A percentile compares a stretch with the other conserved stretches of the same genome.
Conservation (phyloP, 1,140 invertebrate species). For the Theocolax elegans region DNA sequence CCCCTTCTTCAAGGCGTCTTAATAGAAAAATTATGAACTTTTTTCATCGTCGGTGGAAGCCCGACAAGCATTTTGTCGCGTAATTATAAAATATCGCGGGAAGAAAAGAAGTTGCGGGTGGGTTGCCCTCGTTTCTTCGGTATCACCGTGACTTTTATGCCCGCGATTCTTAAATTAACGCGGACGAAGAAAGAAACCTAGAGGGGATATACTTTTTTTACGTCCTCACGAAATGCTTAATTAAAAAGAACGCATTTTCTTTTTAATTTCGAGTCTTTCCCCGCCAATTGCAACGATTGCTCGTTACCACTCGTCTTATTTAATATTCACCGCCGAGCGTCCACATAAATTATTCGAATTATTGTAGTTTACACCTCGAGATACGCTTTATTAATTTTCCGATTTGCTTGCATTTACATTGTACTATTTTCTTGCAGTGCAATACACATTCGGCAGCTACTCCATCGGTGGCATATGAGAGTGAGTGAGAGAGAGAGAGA, state of each 20-base stretch:
- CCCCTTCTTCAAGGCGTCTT: slow-evolving; percentile 47
- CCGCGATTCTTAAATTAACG: slow-evolving; percentile 23
- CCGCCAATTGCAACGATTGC: background rate
- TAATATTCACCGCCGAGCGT: no score
- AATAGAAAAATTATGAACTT: slow-evolving; percentile 69
- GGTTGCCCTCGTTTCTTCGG: background rate
- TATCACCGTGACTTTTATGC: background rate
- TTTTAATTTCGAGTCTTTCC: slow-evolving; percentile 15
- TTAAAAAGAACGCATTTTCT: slow-evolving; percentile 18
- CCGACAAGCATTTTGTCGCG: slow-evolving; percentile 49
- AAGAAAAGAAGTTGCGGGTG: slow-evolving; percentile 42
- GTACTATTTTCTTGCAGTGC: no score
- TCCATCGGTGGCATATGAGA: no score
- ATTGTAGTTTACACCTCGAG: no score
- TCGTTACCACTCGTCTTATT: no score
- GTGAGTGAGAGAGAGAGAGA: no score
- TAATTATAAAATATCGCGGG: slow-evolving; percentile 62
- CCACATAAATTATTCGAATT: no score
- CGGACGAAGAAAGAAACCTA: background rate
- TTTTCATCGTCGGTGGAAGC: slow-evolving; percentile 61
- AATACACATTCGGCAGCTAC: no score
- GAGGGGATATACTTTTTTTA: background rate
- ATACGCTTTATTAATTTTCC: no score
- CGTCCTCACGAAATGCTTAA: slow-evolving; percentile 1
- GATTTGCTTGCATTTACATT: no score